Conservation (phyloP, 2,113 vertebrate species). For the Emydura subglobosa region DNA sequence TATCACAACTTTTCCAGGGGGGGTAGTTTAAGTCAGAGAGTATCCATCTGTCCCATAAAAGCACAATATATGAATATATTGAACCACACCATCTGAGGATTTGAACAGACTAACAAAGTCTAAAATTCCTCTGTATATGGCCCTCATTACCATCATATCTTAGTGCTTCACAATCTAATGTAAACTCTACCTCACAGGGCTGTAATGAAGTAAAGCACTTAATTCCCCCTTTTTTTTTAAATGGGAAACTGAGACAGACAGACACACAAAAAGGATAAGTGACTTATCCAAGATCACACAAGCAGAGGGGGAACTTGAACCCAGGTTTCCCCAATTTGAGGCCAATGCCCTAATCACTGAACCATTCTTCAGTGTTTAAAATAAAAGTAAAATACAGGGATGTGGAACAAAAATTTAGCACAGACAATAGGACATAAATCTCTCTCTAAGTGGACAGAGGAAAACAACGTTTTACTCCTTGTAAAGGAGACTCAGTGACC, state of each 20-base stretch:
- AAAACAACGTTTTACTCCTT: neutral
- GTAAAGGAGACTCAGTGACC: neutral
- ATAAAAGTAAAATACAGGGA: neutral
- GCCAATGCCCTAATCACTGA: neutral
- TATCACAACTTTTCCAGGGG: neutral
- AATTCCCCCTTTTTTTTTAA: fast-evolving
- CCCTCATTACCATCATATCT: neutral
- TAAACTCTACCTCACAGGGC: neutral
- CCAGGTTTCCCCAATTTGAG: neutral
- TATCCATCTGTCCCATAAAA: neutral
- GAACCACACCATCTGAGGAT: neutral
- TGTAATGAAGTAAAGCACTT: fast-evolving
- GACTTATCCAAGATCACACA: neutral
- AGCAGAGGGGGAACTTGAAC: neutral
- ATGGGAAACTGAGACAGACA: fast-evolving
- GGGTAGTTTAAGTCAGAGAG: neutral
- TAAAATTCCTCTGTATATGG: neutral
- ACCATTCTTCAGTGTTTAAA: neutral
- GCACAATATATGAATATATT: neutral
- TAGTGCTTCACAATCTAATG: neutral
- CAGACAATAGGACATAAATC: neutral
- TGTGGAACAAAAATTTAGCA: neutral
- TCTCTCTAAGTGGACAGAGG: neutral
- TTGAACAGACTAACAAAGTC: neutral
- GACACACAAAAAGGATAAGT: neutral